Base-by-base conservation (phyloP, 1,140 invertebrate genomes). In the Brachionus manjavacas region DNA sequence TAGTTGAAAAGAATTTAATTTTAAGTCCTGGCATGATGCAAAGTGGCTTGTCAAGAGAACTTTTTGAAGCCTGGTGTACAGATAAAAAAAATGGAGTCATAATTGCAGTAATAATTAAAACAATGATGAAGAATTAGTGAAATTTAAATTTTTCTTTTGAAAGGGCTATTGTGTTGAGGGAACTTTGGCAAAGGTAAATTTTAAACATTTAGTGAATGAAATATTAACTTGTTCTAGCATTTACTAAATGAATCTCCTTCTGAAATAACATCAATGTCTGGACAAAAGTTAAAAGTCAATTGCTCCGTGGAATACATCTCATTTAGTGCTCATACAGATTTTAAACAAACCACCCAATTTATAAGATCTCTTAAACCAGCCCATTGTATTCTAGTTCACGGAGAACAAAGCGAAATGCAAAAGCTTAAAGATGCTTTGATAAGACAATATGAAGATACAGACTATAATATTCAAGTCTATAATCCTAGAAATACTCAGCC, bases 241-340 rank as follows among this genome's bases (percentile, higher is more conserved):
- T 83, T 84, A 20, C 60, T 80, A 8, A 83, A 68, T 70, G 66
- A 84, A 68, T 81, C 79, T n/a, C 98, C 97, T 0, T 96, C 98
- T 89, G 97, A 99, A 90, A 97, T 99, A 28, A 93, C 94, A 0
- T 94, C 96, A 1, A 94, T 99, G 92, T 93, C 93, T 14, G 97
- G 98, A 0, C 96, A 98, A 89, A 98, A 97, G 89, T 90, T 99
- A 23, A 95, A 96, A 0, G 90, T 99, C 4, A 97, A 97, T 89
- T 90, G 89, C 85, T 96, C 96, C 0, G 97, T 99, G 0, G 96
- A 98, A 89, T 99, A 99, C 88, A 99, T 99, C 86, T 98, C 96
- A 0, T 99, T 99, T 90, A 99, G 97, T 0, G 98, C 98, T 1
- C 98, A 99, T 88, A 99, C 97, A 0, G 98, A 99, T 90, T 99